Evolutionary conservation across 2,113 vertebrate genomes (phyloP), one percentile per base, ranked within the genome.

Genomic region (Terrapene triunguis): DNA sequence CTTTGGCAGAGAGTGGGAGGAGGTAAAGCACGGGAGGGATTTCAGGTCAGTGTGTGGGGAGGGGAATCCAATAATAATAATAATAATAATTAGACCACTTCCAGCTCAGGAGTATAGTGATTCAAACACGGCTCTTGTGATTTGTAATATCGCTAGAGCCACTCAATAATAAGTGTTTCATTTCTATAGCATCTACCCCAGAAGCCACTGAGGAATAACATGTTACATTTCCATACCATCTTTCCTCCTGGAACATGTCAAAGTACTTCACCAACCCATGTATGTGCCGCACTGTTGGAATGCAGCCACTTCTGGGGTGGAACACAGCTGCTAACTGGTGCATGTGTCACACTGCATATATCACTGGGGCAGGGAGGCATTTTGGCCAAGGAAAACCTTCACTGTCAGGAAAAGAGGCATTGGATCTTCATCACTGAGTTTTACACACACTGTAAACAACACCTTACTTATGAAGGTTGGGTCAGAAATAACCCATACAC

Each of bases 401-500:
- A 87, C 80, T 95, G 65, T 69, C 57, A 93, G 24, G 59, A 21
- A 82, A 92, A 94, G 84, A 76, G 35, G 55, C 89, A 83, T 69
- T 29, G 76, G 50, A 51, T 84, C 72, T 93, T 97, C 47, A 85
- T 92, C 85, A 92, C 50, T 79, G 42, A 47, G 42, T 95, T 38
- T 72, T 97, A 80, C 3, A 2, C 89, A 85, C 51, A 69, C 42
- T 89, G 69, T 59, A 94, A 91, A 96, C 92, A 97, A 97, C 80
- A 80, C 11, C 74, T 94, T 95, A 95, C 95, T 96, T 96, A 97
- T 93, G 82, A 82, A 95, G 96, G 69, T 1, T 74, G 0, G 24
- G 50, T 96, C 86, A 94, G 79, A 96, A 95, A 94, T 96, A 96
- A 94, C 82, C 92, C 95, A 80, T 76, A 76, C 57, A 93, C 29